Percentiles rank a stretch among this genome's conserved stretches.
Conservation (phyloP, 2,113 vertebrate genomes). For the Polyodon spathula region DNA sequence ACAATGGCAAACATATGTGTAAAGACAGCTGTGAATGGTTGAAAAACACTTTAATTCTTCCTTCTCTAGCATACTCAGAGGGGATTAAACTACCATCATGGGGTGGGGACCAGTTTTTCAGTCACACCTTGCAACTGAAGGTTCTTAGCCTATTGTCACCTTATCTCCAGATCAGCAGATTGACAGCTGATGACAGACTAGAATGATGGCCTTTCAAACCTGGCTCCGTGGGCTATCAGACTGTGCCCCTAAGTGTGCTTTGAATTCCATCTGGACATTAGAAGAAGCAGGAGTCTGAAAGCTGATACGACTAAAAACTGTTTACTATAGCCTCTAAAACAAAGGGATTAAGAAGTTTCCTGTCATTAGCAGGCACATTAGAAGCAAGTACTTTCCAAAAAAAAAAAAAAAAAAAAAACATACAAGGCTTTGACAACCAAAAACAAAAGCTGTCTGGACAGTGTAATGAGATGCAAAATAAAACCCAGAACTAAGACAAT, state of each 20-base stretch:
- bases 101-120: slow-evolving; percentile 40
- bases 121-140: slow-evolving; percentile 54
- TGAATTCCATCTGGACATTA: slow-evolving; percentile 44
- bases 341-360: slow-evolving; percentile 29
- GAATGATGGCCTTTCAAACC: slow-evolving; percentile 43
- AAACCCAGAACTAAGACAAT: too few relatives aligned
- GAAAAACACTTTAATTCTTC: slow-evolving; percentile 58
- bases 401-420: slow-evolving; percentile 20
- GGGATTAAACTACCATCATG: slow-evolving; percentile 54
- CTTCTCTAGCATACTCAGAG: slow-evolving; percentile 61
- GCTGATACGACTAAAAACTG: slow-evolving; percentile 39
- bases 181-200: slow-evolving; percentile 55
- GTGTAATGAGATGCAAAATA: background rate
- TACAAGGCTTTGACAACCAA: slow-evolving; percentile 35
- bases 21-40: slow-evolving; percentile 60
- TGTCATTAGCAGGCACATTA: background rate
- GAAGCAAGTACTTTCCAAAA: background rate
- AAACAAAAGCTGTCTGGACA: slow-evolving; percentile 16
- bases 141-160: slow-evolving; percentile 49
- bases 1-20: slow-evolving; percentile 64
- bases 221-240: slow-evolving; percentile 50
- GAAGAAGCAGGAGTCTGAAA: slow-evolving; percentile 26
- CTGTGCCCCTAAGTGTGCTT: slow-evolving; percentile 32
- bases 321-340: slow-evolving; percentile 40
- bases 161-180: slow-evolving; percentile 53